Evolutionary conservation across 1,140 invertebrate genomes (phyloP), one percentile per base, ranked within the genome.

Genomic region (Drosophila nannoptera): DNA sequence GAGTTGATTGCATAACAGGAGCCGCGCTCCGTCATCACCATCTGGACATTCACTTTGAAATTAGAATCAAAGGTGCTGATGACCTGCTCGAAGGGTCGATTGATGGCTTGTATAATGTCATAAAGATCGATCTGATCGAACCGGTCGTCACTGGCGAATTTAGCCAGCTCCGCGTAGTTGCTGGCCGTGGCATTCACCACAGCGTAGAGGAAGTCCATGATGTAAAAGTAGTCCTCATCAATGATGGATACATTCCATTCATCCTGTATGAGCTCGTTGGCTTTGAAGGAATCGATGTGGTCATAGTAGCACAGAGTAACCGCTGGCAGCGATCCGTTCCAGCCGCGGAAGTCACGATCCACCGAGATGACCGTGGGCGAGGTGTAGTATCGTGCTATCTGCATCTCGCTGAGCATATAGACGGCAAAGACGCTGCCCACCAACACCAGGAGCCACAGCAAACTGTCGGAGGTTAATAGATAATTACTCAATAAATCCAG

Each of bases 1-100:
- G 93, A 93, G 77, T 94, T 94, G 54, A 93, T 91, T 33, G 91
- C 89, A 78, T 93, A 93, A 76, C 93, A 94, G 54, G 92, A 89
- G 11, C 93, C 93, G 56, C 92, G 90, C 77, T 94, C 93, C 0
- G 92, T 93, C 78, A 93, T 91, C 0, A 91, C 90, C 54, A 89
- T 78, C 29, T 91, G 83, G 0, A 93, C 73, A 4, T 87, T 73
- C 0, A 92, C 87, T 4, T 88, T 66, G 53, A 88, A 87, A 40
- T 88, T 90, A 4, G 78, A 60, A 33, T 88, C 87, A 36, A 88
- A 90, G 14, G 84, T 90, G n/a, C 89, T 91, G n/a, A 91, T 84
- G 4, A 91, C 65, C 38, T 90, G 89, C 14, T 90, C 81, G 14
- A 91, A 90, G 36, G 87, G 86, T 73, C 90, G 88, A 71, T 90